These are phyloP conservation scores for Sminthopsis crassicaudata DNA, from an alignment of 2,113 vertebrate genomes.

Conservation along the genomic window DNA sequence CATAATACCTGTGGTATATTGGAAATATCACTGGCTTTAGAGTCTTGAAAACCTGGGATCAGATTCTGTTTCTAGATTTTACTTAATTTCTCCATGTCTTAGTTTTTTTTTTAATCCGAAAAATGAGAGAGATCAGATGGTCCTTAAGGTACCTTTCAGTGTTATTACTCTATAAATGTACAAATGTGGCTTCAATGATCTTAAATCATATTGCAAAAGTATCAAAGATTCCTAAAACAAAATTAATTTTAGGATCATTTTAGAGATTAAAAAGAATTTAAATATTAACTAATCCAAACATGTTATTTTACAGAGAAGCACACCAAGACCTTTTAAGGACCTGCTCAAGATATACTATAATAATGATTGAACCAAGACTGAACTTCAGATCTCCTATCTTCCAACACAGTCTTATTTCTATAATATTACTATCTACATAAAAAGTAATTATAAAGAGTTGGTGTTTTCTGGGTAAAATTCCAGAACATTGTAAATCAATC, in stretches of 20 bases:
- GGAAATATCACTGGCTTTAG: background rate
- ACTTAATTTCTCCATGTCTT: background rate
- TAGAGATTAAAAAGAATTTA: background rate
- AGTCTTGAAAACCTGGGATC: background rate
- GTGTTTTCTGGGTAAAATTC: constrained; percentile 6
- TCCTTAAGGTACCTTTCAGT: background rate
- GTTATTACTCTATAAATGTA: background rate
- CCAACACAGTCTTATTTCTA: background rate
- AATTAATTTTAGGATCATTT: constrained; percentile 17
- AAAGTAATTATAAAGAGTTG: background rate
- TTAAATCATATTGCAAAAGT: background rate
- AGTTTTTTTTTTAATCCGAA: background rate
- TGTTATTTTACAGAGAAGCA: background rate
- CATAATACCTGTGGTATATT: background rate
- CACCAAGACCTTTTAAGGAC: background rate
- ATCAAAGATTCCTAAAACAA: background rate
- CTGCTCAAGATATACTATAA: background rate
- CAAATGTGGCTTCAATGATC: background rate
- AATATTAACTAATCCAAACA: background rate
- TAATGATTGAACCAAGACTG: background rate
- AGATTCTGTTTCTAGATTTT: background rate
- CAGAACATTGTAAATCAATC: constrained; percentile 16
- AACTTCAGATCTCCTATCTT: constrained; percentile 3
- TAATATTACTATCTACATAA: background rate
- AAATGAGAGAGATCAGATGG: background rate